Evolutionary conservation across 2,113 vertebrate genomes (phyloP).

Genomic region (Talpa occidentalis): DNA sequence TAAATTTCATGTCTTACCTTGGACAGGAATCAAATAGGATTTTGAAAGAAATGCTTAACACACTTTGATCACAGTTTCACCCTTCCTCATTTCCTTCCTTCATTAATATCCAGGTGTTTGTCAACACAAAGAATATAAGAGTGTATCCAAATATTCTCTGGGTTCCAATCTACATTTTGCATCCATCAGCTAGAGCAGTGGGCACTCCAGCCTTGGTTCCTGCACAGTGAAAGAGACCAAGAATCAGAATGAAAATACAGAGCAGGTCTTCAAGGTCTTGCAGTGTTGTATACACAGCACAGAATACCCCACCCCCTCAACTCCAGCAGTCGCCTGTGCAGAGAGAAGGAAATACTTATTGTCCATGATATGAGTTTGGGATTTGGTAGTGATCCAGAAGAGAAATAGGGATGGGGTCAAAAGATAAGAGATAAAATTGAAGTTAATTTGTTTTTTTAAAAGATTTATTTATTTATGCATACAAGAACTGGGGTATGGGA

Average conservation of each 20-base stretch:
- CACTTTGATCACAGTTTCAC: not conserved
- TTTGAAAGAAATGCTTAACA: conserved; percentile 13
- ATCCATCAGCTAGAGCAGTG: not conserved
- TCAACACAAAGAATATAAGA: not conserved
- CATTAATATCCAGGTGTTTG: not conserved
- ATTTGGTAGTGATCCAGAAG: not conserved
- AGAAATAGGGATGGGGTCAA: not conserved
- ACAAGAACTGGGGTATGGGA: no score
- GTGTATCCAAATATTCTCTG: not conserved
- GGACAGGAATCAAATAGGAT: not conserved
- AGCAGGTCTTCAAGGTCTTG: not conserved
- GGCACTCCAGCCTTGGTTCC: not conserved
- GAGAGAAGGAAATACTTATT: not conserved
- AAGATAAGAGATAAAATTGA: conserved; percentile 31
- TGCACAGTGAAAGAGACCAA: not conserved
- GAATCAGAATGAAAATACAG: not conserved
- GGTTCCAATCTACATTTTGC: not conserved
- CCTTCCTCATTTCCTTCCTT: not conserved
- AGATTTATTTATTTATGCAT: no score
- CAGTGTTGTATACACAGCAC: fast-evolving
- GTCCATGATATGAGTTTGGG: not conserved
- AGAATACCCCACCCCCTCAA: not conserved
- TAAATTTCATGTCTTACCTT: not conserved
- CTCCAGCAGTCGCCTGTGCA: not conserved
- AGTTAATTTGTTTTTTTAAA: not conserved